These are phyloP conservation scores for Ganaspis sp. DNA, from an alignment of 1,140 invertebrate species.

Conservation along the genomic window DNA sequence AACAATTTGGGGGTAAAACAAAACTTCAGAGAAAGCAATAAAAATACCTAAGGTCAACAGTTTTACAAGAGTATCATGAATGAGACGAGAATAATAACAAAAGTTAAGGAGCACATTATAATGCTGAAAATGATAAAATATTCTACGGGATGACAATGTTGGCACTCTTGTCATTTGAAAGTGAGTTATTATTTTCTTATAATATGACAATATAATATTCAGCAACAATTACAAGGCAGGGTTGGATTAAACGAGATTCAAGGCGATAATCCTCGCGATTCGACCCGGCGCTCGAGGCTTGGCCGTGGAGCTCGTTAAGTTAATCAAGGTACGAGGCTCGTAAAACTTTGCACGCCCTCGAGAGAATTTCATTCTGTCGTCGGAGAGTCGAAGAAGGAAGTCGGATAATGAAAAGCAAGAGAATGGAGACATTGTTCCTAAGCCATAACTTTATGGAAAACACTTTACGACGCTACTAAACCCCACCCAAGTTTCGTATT, in stretches of 20 bases:
- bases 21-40: too few species aligned
- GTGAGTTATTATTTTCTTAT: conserved; percentile 14
- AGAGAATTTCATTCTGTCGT: conserved; percentile 28
- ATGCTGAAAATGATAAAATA: background rate
- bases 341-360: conserved; percentile 28
- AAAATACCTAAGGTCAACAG: too few species aligned
- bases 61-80: too few species aligned
- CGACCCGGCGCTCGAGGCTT: background rate
- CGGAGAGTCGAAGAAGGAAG: conserved; percentile 26
- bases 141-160: background rate
- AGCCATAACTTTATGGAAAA: conserved; percentile 26
- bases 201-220: conserved; percentile 27
- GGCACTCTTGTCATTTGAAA: background rate
- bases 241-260: conserved; percentile 23
- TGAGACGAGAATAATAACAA: background rate
- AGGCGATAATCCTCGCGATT: background rate
- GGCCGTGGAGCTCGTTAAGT: conserved; percentile 31
- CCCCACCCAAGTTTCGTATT: background rate
- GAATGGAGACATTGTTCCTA: conserved; percentile 31
- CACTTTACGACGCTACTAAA: conserved; percentile 21
- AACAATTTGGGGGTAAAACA: too few species aligned
- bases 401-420: conserved; percentile 28
- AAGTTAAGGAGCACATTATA: background rate
- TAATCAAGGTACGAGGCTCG: conserved; percentile 25
- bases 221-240: conserved; percentile 24